These are phyloP conservation scores for Elephas maximus DNA, from an alignment of 2,113 vertebrate species.

Conservation along the genomic window DNA sequence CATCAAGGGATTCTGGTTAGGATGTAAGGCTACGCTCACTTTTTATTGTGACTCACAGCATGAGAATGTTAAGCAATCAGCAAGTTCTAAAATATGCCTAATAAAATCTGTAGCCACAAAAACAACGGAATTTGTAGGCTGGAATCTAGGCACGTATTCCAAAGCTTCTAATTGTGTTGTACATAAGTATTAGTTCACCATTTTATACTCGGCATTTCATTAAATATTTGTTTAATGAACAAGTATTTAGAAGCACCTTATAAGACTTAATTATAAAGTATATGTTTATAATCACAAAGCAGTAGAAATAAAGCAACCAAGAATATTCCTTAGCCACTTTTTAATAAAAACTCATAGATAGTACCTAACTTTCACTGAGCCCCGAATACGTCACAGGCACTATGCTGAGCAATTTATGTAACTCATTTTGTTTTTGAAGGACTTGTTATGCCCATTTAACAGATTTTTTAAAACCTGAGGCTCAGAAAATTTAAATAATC, in stretches of 20 bases:
- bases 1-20: neutral
- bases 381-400: neutral
- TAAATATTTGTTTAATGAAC: neutral
- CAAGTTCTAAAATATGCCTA: neutral
- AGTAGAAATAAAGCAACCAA: neutral
- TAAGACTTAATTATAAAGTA: conserved; percentile 29
- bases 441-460: neutral
- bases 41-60: neutral
- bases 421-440: neutral
- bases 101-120: conserved; percentile 33
- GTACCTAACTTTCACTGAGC: neutral
- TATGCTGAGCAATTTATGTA: neutral
- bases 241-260: conserved; percentile 2
- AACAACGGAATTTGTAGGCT: conserved; percentile 9
- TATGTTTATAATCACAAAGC: neutral
- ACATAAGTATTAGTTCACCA: conserved; percentile 35
- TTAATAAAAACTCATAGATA: neutral
- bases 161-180: neutral
- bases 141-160: conserved; percentile 11
- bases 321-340: neutral
- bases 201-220: conserved; percentile 20
- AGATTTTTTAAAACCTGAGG: neutral
- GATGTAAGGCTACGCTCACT: neutral
- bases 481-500: conserved; percentile 6
- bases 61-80: conserved; percentile 31